Percentiles rank a stretch among this genome's conserved stretches.
These are phyloP conservation scores for Nomada fabriciana DNA, from an alignment of 2,888 invertebrate species.

Conservation along the genomic window DNA sequence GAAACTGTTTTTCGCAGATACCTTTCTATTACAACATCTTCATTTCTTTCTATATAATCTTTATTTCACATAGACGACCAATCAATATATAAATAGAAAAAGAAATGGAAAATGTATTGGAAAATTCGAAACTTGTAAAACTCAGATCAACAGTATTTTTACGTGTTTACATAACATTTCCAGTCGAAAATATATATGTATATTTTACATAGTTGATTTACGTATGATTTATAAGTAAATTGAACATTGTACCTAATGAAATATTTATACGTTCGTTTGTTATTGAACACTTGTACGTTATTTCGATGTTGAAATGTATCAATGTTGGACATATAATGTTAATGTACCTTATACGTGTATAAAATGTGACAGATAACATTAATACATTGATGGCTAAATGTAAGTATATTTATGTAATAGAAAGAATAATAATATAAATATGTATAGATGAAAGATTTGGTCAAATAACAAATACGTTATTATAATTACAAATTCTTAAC, in stretches of 20 bases:
- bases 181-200: slow-evolving; percentile 36
- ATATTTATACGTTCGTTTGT: slow-evolving; percentile 53
- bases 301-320: slow-evolving; percentile 37
- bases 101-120: background rate
- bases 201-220: slow-evolving; percentile 29
- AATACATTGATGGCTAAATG: slow-evolving; percentile 60
- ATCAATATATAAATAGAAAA: slow-evolving; percentile 2
- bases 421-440: slow-evolving; percentile 47
- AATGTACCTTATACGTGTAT: slow-evolving; percentile 42
- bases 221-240: slow-evolving; percentile 25
- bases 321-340: slow-evolving; percentile 45
- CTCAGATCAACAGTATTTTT: slow-evolving; percentile 52
- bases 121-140: background rate
- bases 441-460: slow-evolving; percentile 56
- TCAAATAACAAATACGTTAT: slow-evolving; percentile 53
- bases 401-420: slow-evolving; percentile 69
- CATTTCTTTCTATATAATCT: slow-evolving; percentile 9
- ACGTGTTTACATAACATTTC: slow-evolving; percentile 59
- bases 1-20: slow-evolving; percentile 33
- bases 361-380: slow-evolving; percentile 48
- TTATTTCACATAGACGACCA: background rate
- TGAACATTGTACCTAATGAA: slow-evolving; percentile 45
- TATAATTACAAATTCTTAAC: slow-evolving; percentile 50
- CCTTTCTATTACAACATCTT: slow-evolving; percentile 17
- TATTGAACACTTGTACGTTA: slow-evolving; percentile 38